Base-by-base conservation (phyloP, 2,113 vertebrate species). In the Ceyx cyanopectus region DNA sequence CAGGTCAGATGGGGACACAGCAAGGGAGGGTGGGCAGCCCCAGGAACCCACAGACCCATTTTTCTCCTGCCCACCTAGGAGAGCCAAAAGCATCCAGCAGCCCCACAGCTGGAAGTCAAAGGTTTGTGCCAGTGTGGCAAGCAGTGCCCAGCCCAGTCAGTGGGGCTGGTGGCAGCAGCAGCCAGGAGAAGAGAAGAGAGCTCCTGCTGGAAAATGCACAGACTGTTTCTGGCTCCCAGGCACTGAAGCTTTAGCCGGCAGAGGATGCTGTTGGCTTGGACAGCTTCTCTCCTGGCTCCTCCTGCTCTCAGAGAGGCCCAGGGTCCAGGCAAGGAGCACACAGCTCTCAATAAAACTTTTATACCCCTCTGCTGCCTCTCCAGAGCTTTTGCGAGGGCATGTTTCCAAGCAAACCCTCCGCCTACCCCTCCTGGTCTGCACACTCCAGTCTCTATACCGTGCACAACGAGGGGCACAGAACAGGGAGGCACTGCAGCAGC, bases 211-310 rank as follows among this genome's bases (percentile, higher is more conserved):
- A 22, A 9, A 10, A 12, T 1, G 0, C 6, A 6, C 17, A 6
- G 54, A 3, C n/a, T 46, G 12, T 12, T n/a, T 4, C 2, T 3
- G 14, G 30, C 10, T 18, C 66, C n/a, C 29, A 5, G 11, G 30
- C 72, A 13, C 12, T 4, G 69, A 3, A 75, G 68, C 32, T 0
- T 17, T 1, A 23, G 57, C 93, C 95, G 5, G 83, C 92, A 95
- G 96, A 26, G 88, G 96, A 88, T 76, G 92, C 81, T 93, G 72
- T 93, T 2, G 68, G 91, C 92, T 91, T 3, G 30, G 66, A 37
- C 3, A 74, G 7, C 20, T 8, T 16, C 58, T 51, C 23, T 56
- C 26, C 62, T 22, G 5, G 20, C 40, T 75, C 1, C 58, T 2
- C 60, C 65, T 8, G 34, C 14, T 21, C 7, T 16, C 24, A 15